Evolutionary conservation across 2,797 vertebrate species (phyloP), one percentile per base, ranked within the genome.

Genomic region (Salarias fasciatus): DNA sequence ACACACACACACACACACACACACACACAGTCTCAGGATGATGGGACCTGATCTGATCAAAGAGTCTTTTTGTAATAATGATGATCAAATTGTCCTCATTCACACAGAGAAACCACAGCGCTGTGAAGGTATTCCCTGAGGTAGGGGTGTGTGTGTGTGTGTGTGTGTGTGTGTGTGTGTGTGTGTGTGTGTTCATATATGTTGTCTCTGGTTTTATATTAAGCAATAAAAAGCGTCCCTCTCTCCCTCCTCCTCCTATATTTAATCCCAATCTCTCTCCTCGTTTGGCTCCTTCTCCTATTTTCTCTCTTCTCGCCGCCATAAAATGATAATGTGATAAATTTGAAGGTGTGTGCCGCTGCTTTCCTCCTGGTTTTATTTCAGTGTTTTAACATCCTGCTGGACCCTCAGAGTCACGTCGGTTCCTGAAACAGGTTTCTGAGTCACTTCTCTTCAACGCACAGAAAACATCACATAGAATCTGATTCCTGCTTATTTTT

Each of bases 1-100:
- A n/a, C n/a, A n/a, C n/a, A n/a, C n/a, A 15, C 53, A 18, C 36
- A 46, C 63, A 53, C 45, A 67, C 47, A 41, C 41, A 30, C 28
- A 6, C 42, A 49, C 57, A 41, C 58, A 67, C 60, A 37, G 53
- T 33, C 48, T 63, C 8, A 11, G 50, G 64, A 40, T 81, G 82
- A 86, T 80, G 83, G 80, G 75, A 78, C 80, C 67, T 82, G 83
- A 89, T 89, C 68, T 82, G 83, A 89, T 89, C 78, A 86, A 82
- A 86, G 79, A 82, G 52, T 78, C 76, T 84, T n/a, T n/a, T 76
- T 80, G 82, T 77, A 86, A 82, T 86, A 87, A 84, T 66, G 70
- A 72, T 83, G 82, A 86, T 85, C 82, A 77, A 71, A 88, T 89
- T 82, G 75, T 84, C 45, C 81, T 67, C 61, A 71, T 79, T 81